Evolutionary conservation across 92 coral and sea anemone genomes (phyloP).

Genomic region (Ricordea florida): DNA sequence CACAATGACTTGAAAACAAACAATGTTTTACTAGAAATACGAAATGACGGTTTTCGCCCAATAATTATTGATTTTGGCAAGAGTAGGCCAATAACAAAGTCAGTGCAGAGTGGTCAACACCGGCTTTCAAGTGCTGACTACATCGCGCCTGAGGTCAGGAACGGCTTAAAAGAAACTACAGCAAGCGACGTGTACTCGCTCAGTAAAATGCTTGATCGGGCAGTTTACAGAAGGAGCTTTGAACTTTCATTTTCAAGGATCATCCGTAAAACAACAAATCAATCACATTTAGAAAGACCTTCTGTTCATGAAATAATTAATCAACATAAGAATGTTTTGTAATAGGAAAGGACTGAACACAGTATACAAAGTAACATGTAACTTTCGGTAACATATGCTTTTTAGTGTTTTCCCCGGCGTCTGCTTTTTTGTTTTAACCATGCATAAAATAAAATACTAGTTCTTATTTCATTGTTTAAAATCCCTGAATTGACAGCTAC

Average conservation of each 20-base stretch:
- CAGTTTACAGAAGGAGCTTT: slow-evolving; percentile 35
- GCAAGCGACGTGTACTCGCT: slow-evolving; percentile 50
- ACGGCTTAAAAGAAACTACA: slow-evolving; percentile 6
- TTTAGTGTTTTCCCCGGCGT: neutral
- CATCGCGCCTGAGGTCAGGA: slow-evolving; percentile 49
- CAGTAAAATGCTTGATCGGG: slow-evolving; percentile 39
- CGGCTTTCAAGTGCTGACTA: slow-evolving; percentile 12
- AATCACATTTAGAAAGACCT: neutral
- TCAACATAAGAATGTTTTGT: neutral
- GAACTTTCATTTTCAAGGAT: neutral
- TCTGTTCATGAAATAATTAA: neutral
- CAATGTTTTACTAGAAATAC: slow-evolving; percentile 39
- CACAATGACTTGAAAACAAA: slow-evolving; percentile 59
- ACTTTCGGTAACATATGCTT: neutral
- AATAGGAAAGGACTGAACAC: too few relatives aligned
- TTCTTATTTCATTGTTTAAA: too few relatives aligned
- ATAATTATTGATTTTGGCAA: slow-evolving; percentile 58
- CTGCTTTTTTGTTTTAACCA: too few relatives aligned
- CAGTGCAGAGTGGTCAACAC: neutral
- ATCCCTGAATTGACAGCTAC: too few relatives aligned
- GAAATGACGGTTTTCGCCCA: slow-evolving; percentile 1
- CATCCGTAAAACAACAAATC: neutral
- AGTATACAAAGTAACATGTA: neutral
- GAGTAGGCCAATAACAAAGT: slow-evolving; percentile 26
- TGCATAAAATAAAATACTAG: too few relatives aligned